Base-by-base conservation (phyloP, 2,888 invertebrate genomes). In the Eutolmus rufibarbis region DNA sequence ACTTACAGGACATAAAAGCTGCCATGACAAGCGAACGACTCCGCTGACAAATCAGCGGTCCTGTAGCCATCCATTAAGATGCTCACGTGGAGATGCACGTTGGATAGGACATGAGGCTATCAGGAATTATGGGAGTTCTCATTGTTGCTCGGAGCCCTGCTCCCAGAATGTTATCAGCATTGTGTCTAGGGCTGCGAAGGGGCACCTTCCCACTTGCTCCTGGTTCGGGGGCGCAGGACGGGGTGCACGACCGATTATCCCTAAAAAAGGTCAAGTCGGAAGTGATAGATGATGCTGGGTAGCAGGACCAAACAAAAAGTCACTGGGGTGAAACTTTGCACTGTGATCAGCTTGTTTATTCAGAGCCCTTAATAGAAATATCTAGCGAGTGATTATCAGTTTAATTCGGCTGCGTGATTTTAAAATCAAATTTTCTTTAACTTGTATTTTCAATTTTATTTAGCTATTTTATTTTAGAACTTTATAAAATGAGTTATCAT, bases 261-360 rank as follows among this genome's bases (percentile, higher is more conserved):
- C 89, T 89, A 89, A 92, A 92, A 92, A 92, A 92, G 92, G 92
- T 92, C 92, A 92, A 92, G 91, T 91, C 92, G 90, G 90, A 91
- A 91, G 91, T 92, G 93, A 92, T 92, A 92, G 92, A 92, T 92
- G 92, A 92, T 92, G 90, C 90, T 90, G 90, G 87, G 87, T 87
- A 87, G 89, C 88, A 87, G 87, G 89, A 88, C 88, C 88, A 89
- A 88, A 89, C 88, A 88, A 82, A 82, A 89, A 88, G 89, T 89
- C 88, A 87, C 81, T 56, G 78, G 89, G 89, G 89, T 88, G 88
- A 88, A 88, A 88, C 78, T 87, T 79, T 87, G 87, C 86, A 78
- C 88, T 87, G 77, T 86, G 46, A 85, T 84, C 87, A 85, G 87
- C 86, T 82, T 86, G 23, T 87, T 74, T 87, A 86, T 86, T 76